Conservation (phyloP, 2,888 invertebrate genomes). For the Trachelus tabidus region DNA sequence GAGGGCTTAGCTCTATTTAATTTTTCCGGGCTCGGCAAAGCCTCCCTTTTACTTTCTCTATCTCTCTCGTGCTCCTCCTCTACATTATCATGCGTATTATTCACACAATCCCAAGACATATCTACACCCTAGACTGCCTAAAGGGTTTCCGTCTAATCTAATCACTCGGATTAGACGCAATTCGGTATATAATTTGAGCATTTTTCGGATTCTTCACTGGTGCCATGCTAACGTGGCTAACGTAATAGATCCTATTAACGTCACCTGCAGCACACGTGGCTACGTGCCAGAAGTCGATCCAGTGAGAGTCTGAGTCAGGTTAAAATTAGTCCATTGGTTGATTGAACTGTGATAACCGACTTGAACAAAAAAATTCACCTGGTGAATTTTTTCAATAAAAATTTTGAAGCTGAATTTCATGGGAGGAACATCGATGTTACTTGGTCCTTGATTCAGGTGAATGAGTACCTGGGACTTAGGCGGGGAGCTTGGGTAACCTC, state of each 20-base stretch:
- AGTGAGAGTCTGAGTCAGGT: not conserved
- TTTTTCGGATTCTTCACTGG: not conserved
- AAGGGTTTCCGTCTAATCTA: not conserved
- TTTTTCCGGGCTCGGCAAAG: not conserved
- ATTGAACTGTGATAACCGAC: conserved; percentile 3
- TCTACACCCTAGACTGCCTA: not conserved
- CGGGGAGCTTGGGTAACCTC: not conserved
- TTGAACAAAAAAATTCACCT: not conserved
- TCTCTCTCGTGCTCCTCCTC: not conserved
- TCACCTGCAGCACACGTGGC: conserved; percentile 1
- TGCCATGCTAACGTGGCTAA: not conserved
- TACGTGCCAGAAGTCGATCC: not conserved
- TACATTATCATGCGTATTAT: not conserved
- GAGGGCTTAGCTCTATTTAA: not conserved
- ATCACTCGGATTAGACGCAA: not conserved
- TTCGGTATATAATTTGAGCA: not conserved
- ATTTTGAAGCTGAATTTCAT: not conserved
- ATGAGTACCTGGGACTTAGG: not conserved
- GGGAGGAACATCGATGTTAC: not conserved
- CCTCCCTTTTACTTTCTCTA: not conserved
- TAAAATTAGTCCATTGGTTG: conserved; percentile 5
- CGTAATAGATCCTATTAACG: not conserved
- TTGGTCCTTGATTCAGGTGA: not conserved
- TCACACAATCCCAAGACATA: not conserved
- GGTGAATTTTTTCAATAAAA: not conserved